Evolutionary conservation across 2,888 invertebrate genomes (phyloP), one percentile per base, ranked within the genome.

Genomic region (Hypomecis punctinalis): DNA sequence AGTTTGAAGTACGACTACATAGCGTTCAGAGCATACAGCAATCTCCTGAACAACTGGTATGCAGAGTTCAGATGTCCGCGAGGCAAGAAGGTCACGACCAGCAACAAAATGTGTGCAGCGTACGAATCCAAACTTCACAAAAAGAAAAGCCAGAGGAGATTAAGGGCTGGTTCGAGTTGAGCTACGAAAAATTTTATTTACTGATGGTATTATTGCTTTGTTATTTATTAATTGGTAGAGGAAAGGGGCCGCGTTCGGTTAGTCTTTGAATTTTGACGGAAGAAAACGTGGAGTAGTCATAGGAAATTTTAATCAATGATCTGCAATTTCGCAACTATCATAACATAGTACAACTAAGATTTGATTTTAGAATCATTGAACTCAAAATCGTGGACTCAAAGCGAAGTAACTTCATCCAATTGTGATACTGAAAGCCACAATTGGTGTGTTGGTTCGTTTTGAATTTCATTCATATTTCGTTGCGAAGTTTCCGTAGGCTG

Each of bases 1-100:
- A 94, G 94, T 77, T 85, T 94, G 52, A 92, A 94, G 68, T 93
- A 94, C 71, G 95, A 96, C 78, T 93, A 94, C 78, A 94, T 94
- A 40, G 94, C 95, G 3, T 90, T 95, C 62, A 92, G 93, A 70
- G 93, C 94, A 8, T 94, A 95, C 77, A 93, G 92, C 40, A 93
- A 89, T 51, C 93, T 95, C 66, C 83, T 96, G 8, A 93, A 93
- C 78, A 94, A 94, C 75, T 95, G 95, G 94, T 90, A 90, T 56
- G 86, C 82, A 39, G 93, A 94, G 61, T 89, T 94, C 68, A 88
- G 84, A 61, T 91, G 90, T 76, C 86, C 90, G 9, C 80, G 76
- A 53, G 80, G 80, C 67, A 89, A 86, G 68, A 84, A 83, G 47
- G 79, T 81, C n/a, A 82, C 74, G 49, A 70, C 56, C 51, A 75